Percentiles rank a stretch among this genome's conserved stretches.
Evolutionary conservation across 2,797 vertebrate species (phyloP).

Genomic region (Rhinella marina): DNA sequence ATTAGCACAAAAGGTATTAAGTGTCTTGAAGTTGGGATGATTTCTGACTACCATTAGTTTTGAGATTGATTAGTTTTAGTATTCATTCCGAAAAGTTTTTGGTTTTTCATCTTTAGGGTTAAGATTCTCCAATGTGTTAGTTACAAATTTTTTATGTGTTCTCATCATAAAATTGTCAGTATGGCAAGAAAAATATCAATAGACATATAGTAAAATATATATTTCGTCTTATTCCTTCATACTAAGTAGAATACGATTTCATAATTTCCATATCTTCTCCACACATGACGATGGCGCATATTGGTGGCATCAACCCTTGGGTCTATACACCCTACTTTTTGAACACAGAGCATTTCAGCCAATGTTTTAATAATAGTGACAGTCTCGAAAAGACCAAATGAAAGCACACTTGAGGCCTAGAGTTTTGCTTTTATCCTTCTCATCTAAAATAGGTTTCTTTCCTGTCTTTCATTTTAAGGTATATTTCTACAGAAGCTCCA

Average conservation of each 20-base stretch:
- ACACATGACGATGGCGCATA: background rate
- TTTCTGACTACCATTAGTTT: background rate
- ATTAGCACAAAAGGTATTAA: background rate
- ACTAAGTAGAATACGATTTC: background rate
- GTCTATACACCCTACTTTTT: conserved; percentile 26
- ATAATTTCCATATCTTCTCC: background rate
- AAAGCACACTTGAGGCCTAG: conserved; percentile 71
- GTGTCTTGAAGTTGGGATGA: background rate
- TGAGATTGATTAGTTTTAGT: background rate
- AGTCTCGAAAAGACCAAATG: conserved; percentile 53
- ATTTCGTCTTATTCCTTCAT: background rate
- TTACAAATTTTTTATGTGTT: background rate
- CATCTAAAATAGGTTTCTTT: conserved; percentile 73
- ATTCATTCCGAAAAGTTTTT: no score
- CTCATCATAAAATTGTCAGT: background rate
- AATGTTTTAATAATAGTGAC: conserved; percentile 51
- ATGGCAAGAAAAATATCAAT: background rate
- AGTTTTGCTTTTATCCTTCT: conserved; percentile 79
- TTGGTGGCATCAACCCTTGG: conserved; percentile 3
- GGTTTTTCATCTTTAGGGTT: no score
- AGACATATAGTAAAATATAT: background rate
- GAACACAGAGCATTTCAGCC: conserved; percentile 15
- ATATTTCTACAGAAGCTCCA: conserved; percentile 78
- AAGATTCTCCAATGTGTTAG: no score
- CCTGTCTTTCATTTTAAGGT: conserved; percentile 76